Base-by-base conservation (phyloP, 2,797 vertebrate genomes). In the Sorex maritimensis region DNA sequence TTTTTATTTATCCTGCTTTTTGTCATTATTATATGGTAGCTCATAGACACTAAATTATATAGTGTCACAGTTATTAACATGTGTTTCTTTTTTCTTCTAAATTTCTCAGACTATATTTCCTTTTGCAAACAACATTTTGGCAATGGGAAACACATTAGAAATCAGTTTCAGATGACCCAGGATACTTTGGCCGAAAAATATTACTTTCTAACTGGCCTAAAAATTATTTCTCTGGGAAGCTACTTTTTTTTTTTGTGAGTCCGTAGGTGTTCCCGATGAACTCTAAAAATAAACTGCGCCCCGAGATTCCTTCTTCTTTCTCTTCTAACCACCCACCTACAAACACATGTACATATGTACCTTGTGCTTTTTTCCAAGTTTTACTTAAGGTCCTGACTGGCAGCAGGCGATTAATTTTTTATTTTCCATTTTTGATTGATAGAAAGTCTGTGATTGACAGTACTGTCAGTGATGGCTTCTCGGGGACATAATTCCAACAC, bases 211-310 rank as follows among this genome's bases (percentile, higher is more conserved):
- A 85, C 6, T 49, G 44, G 13, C 63, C 52, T 71, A 49, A 83
- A 78, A 83, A 23, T n/a, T 61, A 58, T 90, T 71, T 38, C 49
- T 92, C 63, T 82, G 26, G 8, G 49, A 72, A 95, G 85, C n/a
- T 58, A 44, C 78, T 74, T 84, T 52, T 14, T 46, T 61, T 17
- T 14, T 46, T 61, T 17, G 19, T 67, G 11, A 38, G 14, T 79
- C 89, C 68, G 63, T 63, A 72, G 72, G 23, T 69, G 21, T 96
- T 92, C 34, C 81, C 81, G 26, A 81, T 95, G 85, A 72, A 85
- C 86, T 88, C 93, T 30, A 81, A 91, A 93, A 89, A 44, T 81
- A 28, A 93, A 71, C 58, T 17, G 11, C 68, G 23, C 58, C 69
- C 67, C 19, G 15, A 58, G 15, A 58, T 58, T 58, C 19, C 55